phyloP scores from a whole-genome alignment of 2,113 vertebrate species.

The Felis chaus region DNA sequence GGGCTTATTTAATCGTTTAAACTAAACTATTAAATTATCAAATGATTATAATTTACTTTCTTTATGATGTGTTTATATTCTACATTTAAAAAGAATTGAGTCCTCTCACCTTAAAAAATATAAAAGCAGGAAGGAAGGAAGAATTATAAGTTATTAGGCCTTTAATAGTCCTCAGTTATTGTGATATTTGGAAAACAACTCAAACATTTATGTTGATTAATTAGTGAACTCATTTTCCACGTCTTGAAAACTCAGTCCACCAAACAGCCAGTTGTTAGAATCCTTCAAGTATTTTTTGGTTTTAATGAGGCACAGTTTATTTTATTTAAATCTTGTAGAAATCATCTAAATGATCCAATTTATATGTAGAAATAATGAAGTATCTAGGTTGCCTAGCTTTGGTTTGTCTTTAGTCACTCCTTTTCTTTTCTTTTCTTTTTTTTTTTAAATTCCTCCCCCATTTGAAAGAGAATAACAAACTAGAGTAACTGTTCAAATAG shows the following conservation, averaged over 20 bases:
- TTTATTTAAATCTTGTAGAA: slow-evolving; percentile 25
- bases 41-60: background rate
- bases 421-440: background rate
- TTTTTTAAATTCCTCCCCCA: background rate
- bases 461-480: background rate
- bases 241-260: background rate
- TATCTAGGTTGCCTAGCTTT: background rate
- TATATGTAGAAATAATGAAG: slow-evolving; percentile 13
- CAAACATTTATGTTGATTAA: background rate
- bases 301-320: background rate
- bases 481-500: background rate
- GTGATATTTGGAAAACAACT: slow-evolving; percentile 2
- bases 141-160: background rate
- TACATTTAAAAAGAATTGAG: background rate
- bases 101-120: background rate
- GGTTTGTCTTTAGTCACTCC: background rate
- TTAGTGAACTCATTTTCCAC: background rate
- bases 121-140: background rate
- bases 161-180: background rate
- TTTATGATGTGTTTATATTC: background rate
- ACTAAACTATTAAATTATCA: background rate
- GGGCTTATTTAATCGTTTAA: background rate
- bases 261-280: background rate
- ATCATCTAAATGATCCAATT: background rate
- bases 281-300: background rate